Conservation (phyloP, 2,888 invertebrate genomes). For the Linhomoeus sp. region DNA sequence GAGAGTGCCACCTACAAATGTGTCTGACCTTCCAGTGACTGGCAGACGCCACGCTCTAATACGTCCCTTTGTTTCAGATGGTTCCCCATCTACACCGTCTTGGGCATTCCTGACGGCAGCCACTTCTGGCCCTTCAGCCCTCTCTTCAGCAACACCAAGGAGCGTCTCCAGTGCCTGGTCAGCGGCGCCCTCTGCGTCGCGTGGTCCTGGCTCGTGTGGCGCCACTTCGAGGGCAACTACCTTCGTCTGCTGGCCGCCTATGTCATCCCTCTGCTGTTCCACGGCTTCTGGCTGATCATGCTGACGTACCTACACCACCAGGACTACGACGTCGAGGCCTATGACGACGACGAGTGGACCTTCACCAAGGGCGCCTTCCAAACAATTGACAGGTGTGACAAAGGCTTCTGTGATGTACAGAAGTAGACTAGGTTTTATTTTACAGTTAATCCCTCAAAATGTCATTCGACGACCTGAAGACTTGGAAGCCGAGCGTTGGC, state of each 20-base stretch:
- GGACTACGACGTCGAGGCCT: slow-evolving; percentile 16
- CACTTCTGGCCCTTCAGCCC: slow-evolving; percentile 22
- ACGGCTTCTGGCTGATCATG: slow-evolving; percentile 17
- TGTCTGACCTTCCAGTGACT: too few relatives aligned
- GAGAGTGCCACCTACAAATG: too few relatives aligned
- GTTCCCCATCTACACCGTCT: too few relatives aligned
- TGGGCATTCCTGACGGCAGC: slow-evolving; percentile 16
- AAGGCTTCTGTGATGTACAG: too few relatives aligned
- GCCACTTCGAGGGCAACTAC: slow-evolving; percentile 10
- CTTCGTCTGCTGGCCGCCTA: slow-evolving; percentile 17
- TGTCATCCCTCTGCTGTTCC: slow-evolving; percentile 17
- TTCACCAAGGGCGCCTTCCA: slow-evolving; percentile 15
- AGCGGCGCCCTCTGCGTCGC: slow-evolving; percentile 12
- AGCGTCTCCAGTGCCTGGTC: slow-evolving; percentile 18
- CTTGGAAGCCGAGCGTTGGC: too few relatives aligned
- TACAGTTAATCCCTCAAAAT: too few relatives aligned
- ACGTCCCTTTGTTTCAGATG: too few relatives aligned
- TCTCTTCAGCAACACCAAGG: slow-evolving; percentile 17
- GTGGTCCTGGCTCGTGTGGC: slow-evolving; percentile 6
- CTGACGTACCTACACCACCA: slow-evolving; percentile 20
- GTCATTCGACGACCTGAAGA: too few relatives aligned
- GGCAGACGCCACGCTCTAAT: too few relatives aligned
- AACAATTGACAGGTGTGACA: slow-evolving; percentile 11
- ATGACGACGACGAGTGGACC: slow-evolving; percentile 16
- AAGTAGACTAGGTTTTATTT: too few relatives aligned